Conservation (phyloP, 2,797 vertebrate species). For the Garrulus glandarius region DNA sequence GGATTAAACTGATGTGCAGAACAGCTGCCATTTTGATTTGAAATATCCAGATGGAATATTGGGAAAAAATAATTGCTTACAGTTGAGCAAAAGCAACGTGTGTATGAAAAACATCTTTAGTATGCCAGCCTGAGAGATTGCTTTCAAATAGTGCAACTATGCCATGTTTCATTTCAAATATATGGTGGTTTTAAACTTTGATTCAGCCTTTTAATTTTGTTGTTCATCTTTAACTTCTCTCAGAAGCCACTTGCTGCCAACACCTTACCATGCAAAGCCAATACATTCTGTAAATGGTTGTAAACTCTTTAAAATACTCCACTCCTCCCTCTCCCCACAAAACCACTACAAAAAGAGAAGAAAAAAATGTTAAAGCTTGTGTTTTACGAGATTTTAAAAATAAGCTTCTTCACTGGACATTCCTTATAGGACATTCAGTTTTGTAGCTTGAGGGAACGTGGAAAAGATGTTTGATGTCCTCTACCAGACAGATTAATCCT, state of each 20-base stretch:
- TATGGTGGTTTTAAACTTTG: neutral
- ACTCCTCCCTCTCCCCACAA: rapidly evolving
- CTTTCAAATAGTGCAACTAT: neutral
- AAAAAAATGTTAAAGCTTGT: neutral
- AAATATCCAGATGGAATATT: neutral
- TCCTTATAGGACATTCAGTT: neutral
- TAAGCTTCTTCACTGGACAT: neutral
- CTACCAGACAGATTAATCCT: neutral
- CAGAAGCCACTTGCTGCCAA: neutral
- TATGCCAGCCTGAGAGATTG: neutral
- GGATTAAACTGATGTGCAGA: neutral
- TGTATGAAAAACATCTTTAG: neutral
- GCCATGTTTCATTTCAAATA: neutral
- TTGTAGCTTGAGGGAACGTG: neutral
- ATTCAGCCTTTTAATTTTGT: neutral
- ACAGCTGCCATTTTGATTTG: neutral
- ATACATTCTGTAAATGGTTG: neutral
- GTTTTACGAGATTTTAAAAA: neutral
- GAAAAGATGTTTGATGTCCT: neutral
- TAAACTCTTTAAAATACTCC: neutral
- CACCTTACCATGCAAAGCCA: neutral
- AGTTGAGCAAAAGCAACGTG: neutral
- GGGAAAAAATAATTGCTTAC: neutral
- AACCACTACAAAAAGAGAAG: neutral
- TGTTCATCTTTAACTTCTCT: neutral